Conservation (phyloP, 2,113 vertebrate species). For the Ancistrus triradiatus region DNA sequence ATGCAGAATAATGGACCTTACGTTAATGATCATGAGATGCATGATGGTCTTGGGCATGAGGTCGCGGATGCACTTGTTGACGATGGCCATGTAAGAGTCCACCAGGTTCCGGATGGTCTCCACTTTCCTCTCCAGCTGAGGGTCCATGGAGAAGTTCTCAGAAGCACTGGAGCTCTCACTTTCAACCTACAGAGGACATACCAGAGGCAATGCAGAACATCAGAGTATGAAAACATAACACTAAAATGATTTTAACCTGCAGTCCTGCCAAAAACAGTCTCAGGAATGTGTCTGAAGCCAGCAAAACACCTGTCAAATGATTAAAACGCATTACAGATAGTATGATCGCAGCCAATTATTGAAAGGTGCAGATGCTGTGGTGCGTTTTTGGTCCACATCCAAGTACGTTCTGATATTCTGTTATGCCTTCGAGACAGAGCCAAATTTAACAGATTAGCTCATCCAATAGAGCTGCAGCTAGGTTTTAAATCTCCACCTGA, state of each 20-base stretch:
- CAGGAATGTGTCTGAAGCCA: slow-evolving; percentile 8
- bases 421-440: too few relatives aligned
- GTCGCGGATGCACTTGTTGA: slow-evolving; percentile 94
- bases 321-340: too few relatives aligned
- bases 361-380: too few relatives aligned
- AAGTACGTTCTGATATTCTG: too few relatives aligned
- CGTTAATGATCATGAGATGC: slow-evolving; percentile 97
- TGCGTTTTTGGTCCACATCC: too few relatives aligned
- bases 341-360: too few relatives aligned
- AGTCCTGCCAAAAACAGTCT: background rate
- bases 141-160: slow-evolving; percentile 96
- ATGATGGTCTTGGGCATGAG: slow-evolving; percentile 96
- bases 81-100: slow-evolving; percentile 97
- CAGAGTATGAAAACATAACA: background rate
- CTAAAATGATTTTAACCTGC: background rate
- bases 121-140: slow-evolving; percentile 93
- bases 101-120: slow-evolving; percentile 95
- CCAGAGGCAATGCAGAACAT: background rate
- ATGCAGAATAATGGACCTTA: slow-evolving; percentile 55
- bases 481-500: too few relatives aligned
- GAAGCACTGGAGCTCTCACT: slow-evolving; percentile 78
- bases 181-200: slow-evolving; percentile 71
- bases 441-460: background rate
- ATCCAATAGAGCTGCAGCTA: background rate
- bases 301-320: too few relatives aligned